Evolutionary conservation across 1,140 invertebrate species (phyloP).

Genomic region (Penaeus chinensis): DNA sequence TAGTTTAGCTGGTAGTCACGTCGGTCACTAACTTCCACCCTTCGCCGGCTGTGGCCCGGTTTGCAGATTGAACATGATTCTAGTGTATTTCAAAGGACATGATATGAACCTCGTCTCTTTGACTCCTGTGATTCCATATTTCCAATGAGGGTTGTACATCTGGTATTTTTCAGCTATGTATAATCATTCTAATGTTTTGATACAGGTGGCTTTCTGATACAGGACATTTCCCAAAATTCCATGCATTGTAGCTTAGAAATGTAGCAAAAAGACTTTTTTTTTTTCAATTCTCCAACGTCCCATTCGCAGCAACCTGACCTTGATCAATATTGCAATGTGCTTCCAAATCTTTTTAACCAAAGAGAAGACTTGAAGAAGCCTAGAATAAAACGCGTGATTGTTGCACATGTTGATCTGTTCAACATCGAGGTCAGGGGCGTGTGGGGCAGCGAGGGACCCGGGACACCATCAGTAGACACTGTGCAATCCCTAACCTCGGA

Average conservation of each 20-base stretch:
- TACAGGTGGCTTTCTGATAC: conserved; percentile 60
- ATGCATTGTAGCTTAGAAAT: conserved; percentile 60
- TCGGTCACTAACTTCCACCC: too few relatives aligned
- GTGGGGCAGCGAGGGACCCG: conserved; percentile 49
- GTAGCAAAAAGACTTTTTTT: conserved; percentile 36
- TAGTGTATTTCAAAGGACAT: too few relatives aligned
- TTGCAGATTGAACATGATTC: too few relatives aligned
- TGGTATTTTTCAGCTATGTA: conserved; percentile 42
- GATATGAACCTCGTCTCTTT: neutral
- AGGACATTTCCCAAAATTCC: conserved; percentile 58
- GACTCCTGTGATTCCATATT: neutral
- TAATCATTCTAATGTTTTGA: conserved; percentile 48
- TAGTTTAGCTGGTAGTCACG: too few relatives aligned
- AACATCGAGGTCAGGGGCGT: conserved; percentile 54
- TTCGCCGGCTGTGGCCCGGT: too few relatives aligned
- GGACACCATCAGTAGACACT: conserved; percentile 56
- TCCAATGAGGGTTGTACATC: conserved; percentile 31
- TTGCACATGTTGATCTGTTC: neutral
- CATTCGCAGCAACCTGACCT: conserved; percentile 57
- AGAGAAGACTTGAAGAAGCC: neutral
- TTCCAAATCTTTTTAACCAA: neutral
- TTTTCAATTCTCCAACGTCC: conserved; percentile 51
- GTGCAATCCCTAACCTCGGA: conserved; percentile 58
- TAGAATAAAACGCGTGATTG: neutral
- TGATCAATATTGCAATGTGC: conserved; percentile 20